Evolutionary conservation across 2,888 invertebrate genomes (phyloP), one percentile per base, ranked within the genome.

Genomic region (Microlaimidae sp.): DNA sequence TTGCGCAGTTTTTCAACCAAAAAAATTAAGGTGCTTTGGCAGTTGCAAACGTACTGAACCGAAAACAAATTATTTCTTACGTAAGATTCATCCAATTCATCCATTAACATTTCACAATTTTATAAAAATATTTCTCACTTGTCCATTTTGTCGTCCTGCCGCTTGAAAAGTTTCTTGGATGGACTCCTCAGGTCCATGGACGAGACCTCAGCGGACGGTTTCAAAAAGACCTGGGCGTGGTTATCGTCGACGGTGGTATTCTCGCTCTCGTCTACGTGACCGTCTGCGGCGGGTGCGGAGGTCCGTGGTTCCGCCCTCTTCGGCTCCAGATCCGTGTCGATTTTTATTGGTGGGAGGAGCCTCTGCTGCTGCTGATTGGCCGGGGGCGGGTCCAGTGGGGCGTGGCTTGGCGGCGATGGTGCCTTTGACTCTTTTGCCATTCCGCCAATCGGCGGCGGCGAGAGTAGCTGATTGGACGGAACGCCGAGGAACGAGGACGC

Each of bases 71-170:
- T n/a, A n/a, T n/a, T n/a, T n/a, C n/a, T n/a, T n/a, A n/a, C n/a
- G n/a, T n/a, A n/a, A n/a, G n/a, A n/a, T n/a, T n/a, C n/a, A n/a
- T n/a, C n/a, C n/a, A n/a, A n/a, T n/a, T n/a, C n/a, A n/a, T n/a
- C n/a, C n/a, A n/a, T n/a, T n/a, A n/a, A n/a, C n/a, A n/a, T n/a
- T n/a, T n/a, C n/a, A n/a, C n/a, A n/a, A n/a, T n/a, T n/a, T n/a
- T n/a, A n/a, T n/a, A n/a, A n/a, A n/a, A n/a, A n/a, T n/a, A n/a
- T 32, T 32, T 13, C 77, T 70, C 74, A 88, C 87, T 81, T 85
- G 70, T 90, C 88, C 78, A 89, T 82, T 62, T 86, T 88, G 70
- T 90, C 89, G 71, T 86, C 88, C 10, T 59, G 57, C 10, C 62
- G 56, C 50, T 63, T 63, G 55, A 63, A 63, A 51, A 63, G 52